Percentiles rank a stretch among this genome's conserved stretches.
Conservation (phyloP, 2,113 vertebrate species). For the Catharus bicknelli region DNA sequence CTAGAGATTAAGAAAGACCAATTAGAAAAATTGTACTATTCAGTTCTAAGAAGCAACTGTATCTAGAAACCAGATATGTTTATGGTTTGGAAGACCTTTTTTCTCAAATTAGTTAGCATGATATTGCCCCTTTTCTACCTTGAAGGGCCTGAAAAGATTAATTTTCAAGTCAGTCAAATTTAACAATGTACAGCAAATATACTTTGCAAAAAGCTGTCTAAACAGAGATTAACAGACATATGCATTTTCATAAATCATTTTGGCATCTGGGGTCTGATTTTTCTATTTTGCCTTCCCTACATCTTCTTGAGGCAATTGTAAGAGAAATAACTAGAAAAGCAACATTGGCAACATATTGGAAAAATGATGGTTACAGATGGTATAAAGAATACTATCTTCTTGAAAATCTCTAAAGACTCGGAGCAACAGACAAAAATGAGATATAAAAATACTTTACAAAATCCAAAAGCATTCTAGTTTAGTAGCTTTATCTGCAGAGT, state of each 20-base stretch:
- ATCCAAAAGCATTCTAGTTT: neutral
- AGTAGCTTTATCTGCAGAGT: neutral
- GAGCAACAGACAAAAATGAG: neutral
- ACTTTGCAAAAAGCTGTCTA: neutral
- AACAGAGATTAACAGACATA: neutral
- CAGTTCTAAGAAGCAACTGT: neutral
- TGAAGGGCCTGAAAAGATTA: neutral
- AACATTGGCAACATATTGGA: neutral
- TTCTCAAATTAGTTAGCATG: neutral
- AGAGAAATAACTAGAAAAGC: neutral
- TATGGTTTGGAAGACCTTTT: neutral
- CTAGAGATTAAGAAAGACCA: neutral
- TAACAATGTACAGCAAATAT: neutral
- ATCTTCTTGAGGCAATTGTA: neutral
- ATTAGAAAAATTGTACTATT: neutral
- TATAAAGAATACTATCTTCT: neutral
- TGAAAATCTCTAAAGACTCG: neutral
- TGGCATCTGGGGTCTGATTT: slow-evolving; percentile 9
- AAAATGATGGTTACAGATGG: slow-evolving; percentile 26
- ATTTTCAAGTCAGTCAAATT: neutral
- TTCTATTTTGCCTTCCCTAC: neutral
- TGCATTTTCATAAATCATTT: neutral
- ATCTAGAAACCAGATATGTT: neutral
- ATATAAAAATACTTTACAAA: neutral
- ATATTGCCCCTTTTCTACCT: neutral